These are phyloP conservation scores for Acanthosepion esculentum DNA, from an alignment of 2,888 invertebrate species.

Conservation along the genomic window DNA sequence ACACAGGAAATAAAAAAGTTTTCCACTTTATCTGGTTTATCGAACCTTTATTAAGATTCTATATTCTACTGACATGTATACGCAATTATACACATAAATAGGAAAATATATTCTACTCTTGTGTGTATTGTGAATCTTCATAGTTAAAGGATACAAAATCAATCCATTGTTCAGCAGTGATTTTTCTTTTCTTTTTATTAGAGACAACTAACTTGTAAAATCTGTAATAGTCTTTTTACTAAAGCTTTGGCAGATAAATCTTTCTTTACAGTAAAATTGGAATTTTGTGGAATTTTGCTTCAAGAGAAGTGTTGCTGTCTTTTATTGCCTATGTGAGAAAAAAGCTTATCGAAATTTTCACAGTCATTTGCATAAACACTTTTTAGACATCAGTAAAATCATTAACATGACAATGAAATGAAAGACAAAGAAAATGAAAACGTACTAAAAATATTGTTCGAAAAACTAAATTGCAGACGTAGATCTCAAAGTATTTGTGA, in stretches of 20 bases:
- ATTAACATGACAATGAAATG: background rate
- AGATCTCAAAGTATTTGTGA: constrained; percentile 2
- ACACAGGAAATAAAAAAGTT: too few species aligned
- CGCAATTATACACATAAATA: too few species aligned
- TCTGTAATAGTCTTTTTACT: background rate
- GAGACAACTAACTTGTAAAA: background rate
- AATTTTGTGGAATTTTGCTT: background rate
- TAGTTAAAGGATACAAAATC: too few species aligned
- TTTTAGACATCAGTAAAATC: background rate
- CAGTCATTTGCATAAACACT: background rate
- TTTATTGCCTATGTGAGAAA: background rate
- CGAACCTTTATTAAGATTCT: too few species aligned
- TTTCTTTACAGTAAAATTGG: background rate
- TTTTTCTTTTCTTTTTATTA: too few species aligned
- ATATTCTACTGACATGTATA: too few species aligned
- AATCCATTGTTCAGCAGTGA: too few species aligned
- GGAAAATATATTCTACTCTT: too few species aligned
- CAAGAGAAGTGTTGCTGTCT: background rate
- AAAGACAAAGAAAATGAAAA: constrained; percentile 6
- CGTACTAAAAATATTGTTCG: background rate
- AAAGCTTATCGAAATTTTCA: background rate
- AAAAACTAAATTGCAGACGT: constrained; percentile 17
- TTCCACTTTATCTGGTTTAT: too few species aligned
- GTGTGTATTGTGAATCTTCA: too few species aligned
- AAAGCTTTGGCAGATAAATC: background rate